Percentiles rank a stretch among this genome's conserved stretches.
phyloP scores from a whole-genome alignment of 2,797 vertebrate species.

The Darevskia mixta region DNA sequence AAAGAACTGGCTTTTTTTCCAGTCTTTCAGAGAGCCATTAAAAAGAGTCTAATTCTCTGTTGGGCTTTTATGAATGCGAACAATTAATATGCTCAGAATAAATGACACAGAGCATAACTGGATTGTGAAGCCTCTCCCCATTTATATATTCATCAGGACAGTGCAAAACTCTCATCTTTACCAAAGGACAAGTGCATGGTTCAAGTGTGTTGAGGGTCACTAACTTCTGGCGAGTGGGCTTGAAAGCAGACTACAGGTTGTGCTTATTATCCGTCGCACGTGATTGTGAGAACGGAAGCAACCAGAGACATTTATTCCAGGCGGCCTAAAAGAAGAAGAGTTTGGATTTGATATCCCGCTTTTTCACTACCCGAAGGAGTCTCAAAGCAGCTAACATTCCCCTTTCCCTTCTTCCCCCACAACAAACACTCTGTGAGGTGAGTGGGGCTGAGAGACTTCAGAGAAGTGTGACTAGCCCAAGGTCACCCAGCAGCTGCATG shows the following conservation, averaged over 20 bases:
- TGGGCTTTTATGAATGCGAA: slow-evolving; percentile 21
- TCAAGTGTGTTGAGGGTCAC: background rate
- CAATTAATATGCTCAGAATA: slow-evolving; percentile 13
- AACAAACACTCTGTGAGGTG: too few relatives aligned
- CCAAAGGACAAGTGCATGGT: background rate
- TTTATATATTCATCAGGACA: slow-evolving; percentile 10
- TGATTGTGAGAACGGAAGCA: background rate
- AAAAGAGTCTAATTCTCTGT: slow-evolving; percentile 35
- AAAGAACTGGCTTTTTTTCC: background rate
- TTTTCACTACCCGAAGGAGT: too few relatives aligned
- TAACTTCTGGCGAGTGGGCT: background rate
- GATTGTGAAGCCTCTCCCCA: background rate
- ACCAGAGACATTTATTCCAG: background rate
- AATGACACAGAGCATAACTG: slow-evolving; percentile 1
- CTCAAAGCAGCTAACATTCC: too few relatives aligned
- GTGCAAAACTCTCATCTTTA: background rate
- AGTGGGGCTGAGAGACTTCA: too few relatives aligned
- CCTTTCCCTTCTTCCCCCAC: too few relatives aligned
- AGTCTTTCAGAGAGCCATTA: slow-evolving; percentile 24
- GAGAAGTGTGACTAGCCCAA: too few relatives aligned
- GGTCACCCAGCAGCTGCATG: too few relatives aligned
- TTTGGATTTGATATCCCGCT: too few relatives aligned
- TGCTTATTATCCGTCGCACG: background rate
- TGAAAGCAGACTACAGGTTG: background rate
- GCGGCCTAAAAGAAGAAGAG: background rate